Evolutionary conservation across 2,113 vertebrate genomes (phyloP).

Genomic region (Xiphias gladius): DNA sequence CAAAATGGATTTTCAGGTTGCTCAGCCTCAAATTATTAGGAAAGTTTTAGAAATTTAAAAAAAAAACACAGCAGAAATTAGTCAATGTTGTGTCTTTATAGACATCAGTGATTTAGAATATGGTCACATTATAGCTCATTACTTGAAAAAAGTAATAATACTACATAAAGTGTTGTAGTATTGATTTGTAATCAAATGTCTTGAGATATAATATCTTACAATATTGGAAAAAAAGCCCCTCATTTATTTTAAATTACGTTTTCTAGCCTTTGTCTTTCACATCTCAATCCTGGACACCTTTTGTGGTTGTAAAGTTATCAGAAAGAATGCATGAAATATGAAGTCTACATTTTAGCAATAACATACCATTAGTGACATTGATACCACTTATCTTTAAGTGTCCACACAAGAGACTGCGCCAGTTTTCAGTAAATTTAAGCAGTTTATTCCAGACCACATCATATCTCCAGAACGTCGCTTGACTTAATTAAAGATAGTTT

Average conservation of each 20-base stretch:
- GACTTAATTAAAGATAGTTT: conserved; percentile 7
- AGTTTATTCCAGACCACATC: conserved; percentile 40
- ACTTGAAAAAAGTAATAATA: too few relatives aligned
- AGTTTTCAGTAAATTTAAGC: background rate
- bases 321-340: background rate
- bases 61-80: background rate
- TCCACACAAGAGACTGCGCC: background rate
- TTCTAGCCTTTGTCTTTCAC: background rate
- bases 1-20: background rate
- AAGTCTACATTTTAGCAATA: background rate
- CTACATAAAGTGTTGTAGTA: too few relatives aligned
- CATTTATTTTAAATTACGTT: background rate
- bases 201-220: background rate
- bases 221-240: background rate
- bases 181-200: background rate
- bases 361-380: background rate
- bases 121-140: background rate
- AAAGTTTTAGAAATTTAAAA: background rate
- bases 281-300: background rate
- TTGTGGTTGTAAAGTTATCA: background rate
- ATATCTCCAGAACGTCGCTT: conserved; percentile 8
- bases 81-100: background rate
- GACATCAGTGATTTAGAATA: background rate
- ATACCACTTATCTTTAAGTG: background rate
- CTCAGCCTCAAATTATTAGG: background rate